A percentile compares a stretch with the other conserved stretches of the same genome.
Conservation (phyloP, 2,113 vertebrate species). For the Pelobates fuscus region DNA sequence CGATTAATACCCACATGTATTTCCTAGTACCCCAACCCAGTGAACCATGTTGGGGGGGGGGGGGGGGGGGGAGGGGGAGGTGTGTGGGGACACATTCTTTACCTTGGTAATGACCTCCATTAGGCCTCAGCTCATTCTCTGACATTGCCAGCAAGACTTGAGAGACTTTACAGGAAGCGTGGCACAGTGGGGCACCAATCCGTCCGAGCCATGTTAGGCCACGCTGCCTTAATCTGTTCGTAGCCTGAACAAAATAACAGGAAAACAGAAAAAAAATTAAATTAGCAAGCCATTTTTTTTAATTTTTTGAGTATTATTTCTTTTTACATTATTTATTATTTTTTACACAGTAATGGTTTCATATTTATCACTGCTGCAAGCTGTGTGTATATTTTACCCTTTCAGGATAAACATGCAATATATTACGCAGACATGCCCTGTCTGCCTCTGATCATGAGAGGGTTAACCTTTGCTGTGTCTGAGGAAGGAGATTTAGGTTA, state of each 20-base stretch:
- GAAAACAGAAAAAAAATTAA: neutral
- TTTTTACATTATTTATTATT: neutral
- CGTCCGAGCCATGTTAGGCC: conserved; percentile 10
- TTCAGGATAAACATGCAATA: too few relatives aligned
- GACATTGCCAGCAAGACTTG: conserved; percentile 53
- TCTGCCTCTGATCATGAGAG: too few relatives aligned
- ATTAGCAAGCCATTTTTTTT: too few relatives aligned
- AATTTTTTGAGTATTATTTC: too few relatives aligned
- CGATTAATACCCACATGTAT: neutral
- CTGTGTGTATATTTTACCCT: too few relatives aligned
- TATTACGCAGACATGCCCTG: too few relatives aligned
- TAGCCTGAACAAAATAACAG: neutral
- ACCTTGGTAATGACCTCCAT: conserved; percentile 54
- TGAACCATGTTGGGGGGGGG: neutral
- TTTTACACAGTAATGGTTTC: neutral
- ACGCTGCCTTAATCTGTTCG: neutral
- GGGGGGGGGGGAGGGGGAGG: neutral
- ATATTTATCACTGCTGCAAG: too few relatives aligned
- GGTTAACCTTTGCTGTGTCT: too few relatives aligned
- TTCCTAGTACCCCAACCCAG: neutral
- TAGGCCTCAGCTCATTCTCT: conserved; percentile 46
- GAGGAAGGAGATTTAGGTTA: too few relatives aligned
- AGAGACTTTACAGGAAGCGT: neutral
- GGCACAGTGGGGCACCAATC: neutral
- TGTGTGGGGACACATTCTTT: conserved; percentile 34